A percentile compares a stretch with the other conserved stretches of the same genome.
Evolutionary conservation across 2,797 vertebrate genomes (phyloP).

Genomic region (Sebastes jordani): DNA sequence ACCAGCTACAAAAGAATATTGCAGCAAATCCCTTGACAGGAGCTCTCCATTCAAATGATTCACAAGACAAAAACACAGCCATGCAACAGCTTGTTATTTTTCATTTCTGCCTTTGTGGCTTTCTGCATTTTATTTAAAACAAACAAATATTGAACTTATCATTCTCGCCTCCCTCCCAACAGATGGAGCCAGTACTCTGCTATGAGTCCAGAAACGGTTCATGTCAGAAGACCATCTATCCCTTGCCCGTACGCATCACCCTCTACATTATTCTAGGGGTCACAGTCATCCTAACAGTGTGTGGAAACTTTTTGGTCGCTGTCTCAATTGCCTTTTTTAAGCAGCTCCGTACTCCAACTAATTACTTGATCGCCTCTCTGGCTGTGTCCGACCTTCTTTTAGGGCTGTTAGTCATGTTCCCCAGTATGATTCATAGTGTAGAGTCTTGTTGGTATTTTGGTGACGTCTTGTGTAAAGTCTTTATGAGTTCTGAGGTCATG

Average conservation of each 20-base stretch:
- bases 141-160: too few species aligned
- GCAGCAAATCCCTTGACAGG: too few species aligned
- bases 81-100: too few species aligned
- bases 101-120: too few species aligned
- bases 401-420: constrained; percentile 38
- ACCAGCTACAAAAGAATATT: too few species aligned
- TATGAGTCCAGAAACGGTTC: constrained; percentile 18
- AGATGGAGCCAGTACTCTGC: too few species aligned
- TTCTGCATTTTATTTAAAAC: too few species aligned
- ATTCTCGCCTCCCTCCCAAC: too few species aligned
- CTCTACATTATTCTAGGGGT: constrained; percentile 30
- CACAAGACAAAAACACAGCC: too few species aligned
- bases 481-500: constrained; percentile 28
- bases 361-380: constrained; percentile 42
- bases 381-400: constrained; percentile 37
- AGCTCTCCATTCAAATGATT: too few species aligned
- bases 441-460: constrained; percentile 55
- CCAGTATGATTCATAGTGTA: constrained; percentile 21
- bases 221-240: constrained; percentile 31
- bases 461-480: constrained; percentile 31
- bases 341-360: constrained; percentile 53
- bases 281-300: constrained; percentile 30
- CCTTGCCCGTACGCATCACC: constrained; percentile 1
- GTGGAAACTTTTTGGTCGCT: constrained; percentile 41
- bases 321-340: constrained; percentile 36